A percentile compares a stretch with the other conserved stretches of the same genome.
These are phyloP conservation scores for Plectrocnemia conspersa DNA, from an alignment of 1,140 invertebrate species.

Conservation along the genomic window DNA sequence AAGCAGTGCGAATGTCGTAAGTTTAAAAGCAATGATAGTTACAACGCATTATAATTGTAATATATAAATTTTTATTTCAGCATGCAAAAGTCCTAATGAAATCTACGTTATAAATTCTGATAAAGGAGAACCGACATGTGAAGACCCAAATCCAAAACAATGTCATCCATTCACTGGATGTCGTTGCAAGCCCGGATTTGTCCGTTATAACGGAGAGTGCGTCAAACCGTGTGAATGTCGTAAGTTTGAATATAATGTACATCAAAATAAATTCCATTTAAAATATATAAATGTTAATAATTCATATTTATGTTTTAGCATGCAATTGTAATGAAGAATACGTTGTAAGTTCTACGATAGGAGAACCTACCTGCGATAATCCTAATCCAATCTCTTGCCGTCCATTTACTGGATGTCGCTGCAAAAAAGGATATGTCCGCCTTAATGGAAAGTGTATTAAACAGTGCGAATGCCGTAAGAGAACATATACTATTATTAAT, in stretches of 20 bases:
- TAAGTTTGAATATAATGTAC: neutral
- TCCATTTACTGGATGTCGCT: conserved; percentile 7
- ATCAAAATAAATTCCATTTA: neutral
- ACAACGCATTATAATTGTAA: neutral
- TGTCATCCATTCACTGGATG: conserved; percentile 6
- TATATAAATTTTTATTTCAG: conserved; percentile 3
- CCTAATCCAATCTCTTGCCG: neutral
- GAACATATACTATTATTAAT: no score
- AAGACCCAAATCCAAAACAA: neutral
- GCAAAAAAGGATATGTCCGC: conserved; percentile 7
- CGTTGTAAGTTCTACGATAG: neutral
- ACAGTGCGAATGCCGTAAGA: neutral
- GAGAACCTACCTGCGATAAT: conserved; percentile 4
- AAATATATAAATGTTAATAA: neutral
- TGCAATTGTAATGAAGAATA: conserved; percentile 17
- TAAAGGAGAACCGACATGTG: conserved; percentile 10
- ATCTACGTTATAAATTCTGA: conserved; percentile 1
- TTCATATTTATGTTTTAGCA: no score
- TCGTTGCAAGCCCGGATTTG: conserved; percentile 11
- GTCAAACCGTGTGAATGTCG: conserved; percentile 1
- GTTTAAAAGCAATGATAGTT: neutral
- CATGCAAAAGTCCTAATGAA: conserved; percentile 8
- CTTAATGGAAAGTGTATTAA: neutral
- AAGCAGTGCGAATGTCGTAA: conserved; percentile 9
- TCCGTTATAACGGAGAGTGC: conserved; percentile 5